These are phyloP conservation scores for Caenorhabditis doughertyi DNA, from an alignment of 2,888 invertebrate genomes.

Conservation along the genomic window DNA sequence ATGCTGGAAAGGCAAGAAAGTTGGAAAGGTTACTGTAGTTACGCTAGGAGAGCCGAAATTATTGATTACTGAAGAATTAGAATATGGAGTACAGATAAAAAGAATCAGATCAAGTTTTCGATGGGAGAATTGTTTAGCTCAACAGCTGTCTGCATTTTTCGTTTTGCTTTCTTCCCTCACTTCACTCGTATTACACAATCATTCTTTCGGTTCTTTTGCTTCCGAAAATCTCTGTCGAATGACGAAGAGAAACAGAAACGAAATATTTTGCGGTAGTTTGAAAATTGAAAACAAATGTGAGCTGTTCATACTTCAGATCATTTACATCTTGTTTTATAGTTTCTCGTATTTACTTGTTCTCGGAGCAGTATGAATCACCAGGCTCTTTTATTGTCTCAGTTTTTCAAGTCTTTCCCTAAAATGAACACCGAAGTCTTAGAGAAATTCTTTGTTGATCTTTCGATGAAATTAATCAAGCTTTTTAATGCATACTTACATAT, in stretches of 20 bases:
- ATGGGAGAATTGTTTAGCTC: constrained; percentile 22
- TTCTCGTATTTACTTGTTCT: too few relatives aligned
- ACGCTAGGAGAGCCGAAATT: not conserved
- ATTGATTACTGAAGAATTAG: not conserved
- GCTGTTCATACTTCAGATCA: not conserved
- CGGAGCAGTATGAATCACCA: too few relatives aligned
- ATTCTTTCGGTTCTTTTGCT: constrained; percentile 6
- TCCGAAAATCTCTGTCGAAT: constrained; percentile 16
- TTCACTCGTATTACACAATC: constrained; percentile 44
- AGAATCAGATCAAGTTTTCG: constrained; percentile 23
- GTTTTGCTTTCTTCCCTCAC: constrained; percentile 24
- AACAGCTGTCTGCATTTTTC: constrained; percentile 51
- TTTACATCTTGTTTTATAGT: not conserved
- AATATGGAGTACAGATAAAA: not conserved
- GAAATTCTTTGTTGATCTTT: constrained; percentile 36
- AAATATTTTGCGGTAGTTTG: not conserved
- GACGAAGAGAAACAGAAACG: constrained; percentile 10
- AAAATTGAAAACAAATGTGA: constrained; percentile 40
- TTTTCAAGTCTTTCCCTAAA: not conserved
- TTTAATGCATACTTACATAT: constrained; percentile 37
- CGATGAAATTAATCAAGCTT: constrained; percentile 25
- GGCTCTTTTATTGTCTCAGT: too few relatives aligned
- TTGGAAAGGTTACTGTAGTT: too few relatives aligned
- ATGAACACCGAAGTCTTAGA: not conserved
- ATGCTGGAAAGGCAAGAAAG: too few relatives aligned